Conservation (phyloP, 2,113 vertebrate genomes). For the Pangasianodon hypophthalmus region DNA sequence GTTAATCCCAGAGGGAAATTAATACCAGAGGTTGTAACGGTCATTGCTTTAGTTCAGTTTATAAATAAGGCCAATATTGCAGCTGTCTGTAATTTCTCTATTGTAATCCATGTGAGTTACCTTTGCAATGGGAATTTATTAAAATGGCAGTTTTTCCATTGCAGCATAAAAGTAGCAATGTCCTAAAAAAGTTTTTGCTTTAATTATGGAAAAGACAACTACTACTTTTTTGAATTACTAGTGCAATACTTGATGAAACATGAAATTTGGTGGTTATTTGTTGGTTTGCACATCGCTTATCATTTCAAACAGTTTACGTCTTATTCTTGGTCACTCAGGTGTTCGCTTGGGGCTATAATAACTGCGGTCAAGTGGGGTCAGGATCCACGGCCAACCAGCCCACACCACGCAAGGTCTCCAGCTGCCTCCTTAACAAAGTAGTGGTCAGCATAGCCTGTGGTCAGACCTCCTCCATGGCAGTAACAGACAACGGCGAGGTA, state of each 20-base stretch:
- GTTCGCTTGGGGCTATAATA: conserved; percentile 97
- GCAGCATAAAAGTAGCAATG: neutral
- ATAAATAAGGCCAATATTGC: neutral
- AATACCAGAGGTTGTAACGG: neutral
- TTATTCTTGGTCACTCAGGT: conserved; percentile 72
- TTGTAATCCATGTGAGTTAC: neutral
- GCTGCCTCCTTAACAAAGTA: conserved; percentile 85
- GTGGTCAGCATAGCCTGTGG: conserved; percentile 86
- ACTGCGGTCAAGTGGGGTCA: conserved; percentile 96
- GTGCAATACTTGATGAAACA: neutral
- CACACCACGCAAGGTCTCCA: conserved; percentile 86
- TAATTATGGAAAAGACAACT: neutral
- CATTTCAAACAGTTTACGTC: neutral
- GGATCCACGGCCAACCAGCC: conserved; percentile 95
- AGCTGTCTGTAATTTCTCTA: neutral
- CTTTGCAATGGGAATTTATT: neutral
- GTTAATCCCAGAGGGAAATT: neutral
- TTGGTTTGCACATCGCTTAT: neutral
- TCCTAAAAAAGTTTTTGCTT: neutral
- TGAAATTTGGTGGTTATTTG: neutral
- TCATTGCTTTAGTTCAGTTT: neutral
- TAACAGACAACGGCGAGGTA: conserved; percentile 93
- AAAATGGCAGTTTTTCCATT: neutral
- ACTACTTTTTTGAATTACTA: neutral
- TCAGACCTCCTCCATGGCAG: conserved; percentile 92